These are phyloP conservation scores for Neomorphus geoffroyi DNA, from an alignment of 2,797 vertebrate genomes.

Conservation along the genomic window DNA sequence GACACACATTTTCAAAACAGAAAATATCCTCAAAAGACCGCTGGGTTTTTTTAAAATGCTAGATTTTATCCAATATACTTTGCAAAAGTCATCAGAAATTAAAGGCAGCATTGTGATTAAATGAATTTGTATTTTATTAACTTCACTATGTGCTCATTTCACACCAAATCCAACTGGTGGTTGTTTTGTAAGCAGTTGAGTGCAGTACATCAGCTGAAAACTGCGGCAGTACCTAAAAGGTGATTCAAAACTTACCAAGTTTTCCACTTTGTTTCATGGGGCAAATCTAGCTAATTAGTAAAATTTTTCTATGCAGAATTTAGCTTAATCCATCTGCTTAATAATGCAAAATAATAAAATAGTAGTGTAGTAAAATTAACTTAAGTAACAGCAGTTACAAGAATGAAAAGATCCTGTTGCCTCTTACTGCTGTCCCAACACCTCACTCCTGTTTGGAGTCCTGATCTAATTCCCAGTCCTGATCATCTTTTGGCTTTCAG, in stretches of 20 bases:
- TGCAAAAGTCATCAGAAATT: not conserved
- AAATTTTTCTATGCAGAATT: not conserved
- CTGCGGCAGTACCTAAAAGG: not conserved
- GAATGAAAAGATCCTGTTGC: not conserved
- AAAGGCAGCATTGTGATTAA: not conserved
- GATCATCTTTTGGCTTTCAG: not conserved
- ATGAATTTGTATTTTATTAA: not conserved
- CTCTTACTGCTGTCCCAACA: not conserved
- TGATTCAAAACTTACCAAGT: not conserved
- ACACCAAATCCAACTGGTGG: not conserved
- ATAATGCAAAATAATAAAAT: not conserved
- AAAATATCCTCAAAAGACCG: not conserved
- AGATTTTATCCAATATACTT: not conserved
- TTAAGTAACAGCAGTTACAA: not conserved
- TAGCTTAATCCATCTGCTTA: not conserved
- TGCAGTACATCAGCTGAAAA: not conserved
- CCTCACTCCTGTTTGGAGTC: fast-evolving
- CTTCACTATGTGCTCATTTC: not conserved
- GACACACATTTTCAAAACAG: not conserved
- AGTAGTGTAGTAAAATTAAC: not conserved
- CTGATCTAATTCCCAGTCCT: not conserved
- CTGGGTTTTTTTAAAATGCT: not conserved
- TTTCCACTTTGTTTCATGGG: not conserved
- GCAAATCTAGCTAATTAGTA: not conserved
- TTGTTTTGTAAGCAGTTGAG: not conserved